Percentiles rank a stretch among this genome's conserved stretches.
Conservation (phyloP, 2,113 vertebrate species). For the Laticauda laticaudata region DNA sequence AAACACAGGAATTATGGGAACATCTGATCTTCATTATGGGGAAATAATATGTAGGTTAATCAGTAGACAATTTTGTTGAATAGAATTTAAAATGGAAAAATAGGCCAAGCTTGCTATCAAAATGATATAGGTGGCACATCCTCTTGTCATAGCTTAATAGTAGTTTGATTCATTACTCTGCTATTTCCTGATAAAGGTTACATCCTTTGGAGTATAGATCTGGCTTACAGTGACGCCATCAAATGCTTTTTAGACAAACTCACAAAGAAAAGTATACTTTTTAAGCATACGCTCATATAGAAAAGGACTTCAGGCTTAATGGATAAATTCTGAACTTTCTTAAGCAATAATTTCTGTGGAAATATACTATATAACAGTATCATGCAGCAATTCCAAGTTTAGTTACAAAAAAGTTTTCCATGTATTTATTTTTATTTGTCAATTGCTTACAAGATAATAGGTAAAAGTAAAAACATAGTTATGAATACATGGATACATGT, state of each 20-base stretch:
- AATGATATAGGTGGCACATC: background rate
- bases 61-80: background rate
- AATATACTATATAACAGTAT: background rate
- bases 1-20: conserved; percentile 29
- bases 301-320: background rate
- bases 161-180: background rate
- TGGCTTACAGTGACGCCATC: background rate
- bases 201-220: background rate
- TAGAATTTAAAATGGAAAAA: background rate
- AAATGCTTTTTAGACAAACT: background rate
- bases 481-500: too few relatives aligned
- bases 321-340: background rate
- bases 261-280: background rate
- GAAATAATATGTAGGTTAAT: conserved; percentile 15
- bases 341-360: background rate
- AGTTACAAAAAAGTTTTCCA: background rate
- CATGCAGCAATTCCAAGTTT: background rate
- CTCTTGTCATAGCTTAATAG: background rate
- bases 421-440: background rate
- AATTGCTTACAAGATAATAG: too few relatives aligned
- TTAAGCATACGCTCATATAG: background rate
- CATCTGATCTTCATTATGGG: conserved; percentile 22
- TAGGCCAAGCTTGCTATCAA: background rate
- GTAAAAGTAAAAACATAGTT: too few relatives aligned
- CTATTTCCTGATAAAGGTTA: background rate